Percentiles rank a stretch among this genome's conserved stretches.
Conservation (phyloP, 2,888 invertebrate genomes). For the Brenthis daphne region DNA sequence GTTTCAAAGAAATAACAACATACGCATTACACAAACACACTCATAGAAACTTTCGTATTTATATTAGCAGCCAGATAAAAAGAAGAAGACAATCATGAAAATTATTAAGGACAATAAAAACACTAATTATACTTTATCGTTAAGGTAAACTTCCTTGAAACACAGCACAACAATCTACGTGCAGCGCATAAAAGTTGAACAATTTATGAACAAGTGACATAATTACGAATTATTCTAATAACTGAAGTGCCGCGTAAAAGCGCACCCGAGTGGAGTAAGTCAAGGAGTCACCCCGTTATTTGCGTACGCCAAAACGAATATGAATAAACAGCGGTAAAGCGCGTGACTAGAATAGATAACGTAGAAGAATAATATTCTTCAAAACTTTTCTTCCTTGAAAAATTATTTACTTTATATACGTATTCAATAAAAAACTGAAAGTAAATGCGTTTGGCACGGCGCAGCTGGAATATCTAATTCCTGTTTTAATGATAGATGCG, state of each 20-base stretch:
- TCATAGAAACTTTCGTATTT: no score
- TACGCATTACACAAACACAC: no score
- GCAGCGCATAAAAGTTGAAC: slow-evolving; percentile 13
- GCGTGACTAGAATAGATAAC: slow-evolving; percentile 73
- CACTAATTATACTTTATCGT: not conserved
- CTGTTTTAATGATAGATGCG: slow-evolving; percentile 16
- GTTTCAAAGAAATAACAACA: no score
- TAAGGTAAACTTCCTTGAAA: slow-evolving; percentile 1
- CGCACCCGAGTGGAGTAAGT: slow-evolving; percentile 46
- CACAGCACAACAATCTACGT: slow-evolving; percentile 6
- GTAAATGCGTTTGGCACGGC: slow-evolving; percentile 7
- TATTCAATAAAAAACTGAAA: slow-evolving; percentile 26
- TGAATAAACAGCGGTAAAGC: slow-evolving; percentile 67
- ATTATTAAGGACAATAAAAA: not conserved
- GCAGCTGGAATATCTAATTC: slow-evolving; percentile 17
- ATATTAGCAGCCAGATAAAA: no score
- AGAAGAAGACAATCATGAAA: not conserved
- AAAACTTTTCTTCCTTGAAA: slow-evolving; percentile 58
- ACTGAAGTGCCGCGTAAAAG: slow-evolving; percentile 22
- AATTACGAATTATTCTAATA: slow-evolving; percentile 33
- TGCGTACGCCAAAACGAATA: slow-evolving; percentile 65
- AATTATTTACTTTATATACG: slow-evolving; percentile 28
- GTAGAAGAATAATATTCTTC: slow-evolving; percentile 52
- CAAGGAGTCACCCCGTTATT: slow-evolving; percentile 67
- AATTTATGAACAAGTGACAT: slow-evolving; percentile 28